phyloP scores from a whole-genome alignment of 2,113 vertebrate genomes.

The Daphoenositta chrysoptera region DNA sequence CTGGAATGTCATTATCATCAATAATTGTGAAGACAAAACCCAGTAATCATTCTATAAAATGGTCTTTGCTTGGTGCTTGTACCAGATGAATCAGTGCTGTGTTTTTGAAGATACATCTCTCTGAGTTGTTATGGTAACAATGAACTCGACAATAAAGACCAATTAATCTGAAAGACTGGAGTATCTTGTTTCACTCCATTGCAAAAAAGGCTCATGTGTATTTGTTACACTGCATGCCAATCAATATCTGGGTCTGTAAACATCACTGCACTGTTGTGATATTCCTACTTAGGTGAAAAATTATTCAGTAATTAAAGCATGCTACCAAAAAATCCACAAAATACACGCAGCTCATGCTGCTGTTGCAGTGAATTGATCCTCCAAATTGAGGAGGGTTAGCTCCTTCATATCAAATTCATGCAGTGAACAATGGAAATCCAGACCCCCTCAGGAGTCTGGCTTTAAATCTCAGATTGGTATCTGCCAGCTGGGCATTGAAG shows the following conservation, averaged over 20 bases:
- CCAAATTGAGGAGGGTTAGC: background rate
- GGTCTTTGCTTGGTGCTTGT: background rate
- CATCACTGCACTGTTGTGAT: background rate
- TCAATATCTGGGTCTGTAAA: slow-evolving; percentile 1
- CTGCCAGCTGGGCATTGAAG: background rate
- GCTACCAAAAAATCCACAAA: background rate
- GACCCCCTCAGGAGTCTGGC: background rate
- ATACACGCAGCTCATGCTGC: background rate
- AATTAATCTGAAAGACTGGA: slow-evolving; percentile 34
- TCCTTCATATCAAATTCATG: background rate
- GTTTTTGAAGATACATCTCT: slow-evolving; percentile 23
- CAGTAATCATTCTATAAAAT: background rate
- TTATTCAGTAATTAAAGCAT: background rate
- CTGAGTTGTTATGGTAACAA: slow-evolving; percentile 64
- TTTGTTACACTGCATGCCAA: background rate
- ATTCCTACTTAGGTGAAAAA: background rate
- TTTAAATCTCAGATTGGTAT: background rate
- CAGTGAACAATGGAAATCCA: background rate
- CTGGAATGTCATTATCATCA: background rate
- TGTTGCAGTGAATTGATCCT: background rate
- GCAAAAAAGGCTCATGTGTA: background rate
- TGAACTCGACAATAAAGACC: background rate
- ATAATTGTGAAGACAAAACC: background rate
- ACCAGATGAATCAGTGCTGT: background rate
- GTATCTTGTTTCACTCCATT: background rate